Evolutionary conservation across 2,113 vertebrate species (phyloP).

Genomic region (Sander lucioperca): DNA sequence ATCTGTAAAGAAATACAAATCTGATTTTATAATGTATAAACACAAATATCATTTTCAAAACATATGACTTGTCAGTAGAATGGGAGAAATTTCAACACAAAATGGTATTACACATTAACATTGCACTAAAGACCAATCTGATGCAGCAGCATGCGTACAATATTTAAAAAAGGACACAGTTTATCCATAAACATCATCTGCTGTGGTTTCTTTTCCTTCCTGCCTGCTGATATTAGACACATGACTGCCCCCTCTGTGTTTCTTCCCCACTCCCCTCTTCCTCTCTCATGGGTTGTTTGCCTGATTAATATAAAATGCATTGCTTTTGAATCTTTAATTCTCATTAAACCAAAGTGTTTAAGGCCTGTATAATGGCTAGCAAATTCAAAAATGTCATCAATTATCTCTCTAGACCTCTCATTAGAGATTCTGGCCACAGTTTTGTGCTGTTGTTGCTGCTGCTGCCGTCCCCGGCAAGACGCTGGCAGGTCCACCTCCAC

Average conservation of each 20-base stretch:
- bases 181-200: slow-evolving; percentile 6
- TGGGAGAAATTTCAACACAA: not conserved
- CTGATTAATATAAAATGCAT: slow-evolving; percentile 79
- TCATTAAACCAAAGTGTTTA: slow-evolving; percentile 72
- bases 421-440: slow-evolving; percentile 76
- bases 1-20: not conserved
- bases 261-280: not conserved
- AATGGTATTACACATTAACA: not conserved
- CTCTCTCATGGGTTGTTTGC: slow-evolving; percentile 61
- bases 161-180: not conserved
- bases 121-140: not conserved
- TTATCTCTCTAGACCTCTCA: slow-evolving; percentile 72
- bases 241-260: slow-evolving; percentile 9
- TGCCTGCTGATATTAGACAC: slow-evolving; percentile 37
- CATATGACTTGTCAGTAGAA: not conserved
- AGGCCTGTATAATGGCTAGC: slow-evolving; percentile 51
- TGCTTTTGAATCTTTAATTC: slow-evolving; percentile 80
- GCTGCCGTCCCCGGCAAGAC: slow-evolving; percentile 56
- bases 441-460: slow-evolving; percentile 47
- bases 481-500: slow-evolving; percentile 52
- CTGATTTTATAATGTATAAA: not conserved
- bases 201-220: slow-evolving; percentile 20
- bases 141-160: not conserved
- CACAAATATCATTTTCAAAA: not conserved
- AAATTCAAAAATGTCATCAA: slow-evolving; percentile 75